Evolutionary conservation across 2,888 invertebrate genomes (phyloP).

Genomic region (Nemotelus nigrinus): DNA sequence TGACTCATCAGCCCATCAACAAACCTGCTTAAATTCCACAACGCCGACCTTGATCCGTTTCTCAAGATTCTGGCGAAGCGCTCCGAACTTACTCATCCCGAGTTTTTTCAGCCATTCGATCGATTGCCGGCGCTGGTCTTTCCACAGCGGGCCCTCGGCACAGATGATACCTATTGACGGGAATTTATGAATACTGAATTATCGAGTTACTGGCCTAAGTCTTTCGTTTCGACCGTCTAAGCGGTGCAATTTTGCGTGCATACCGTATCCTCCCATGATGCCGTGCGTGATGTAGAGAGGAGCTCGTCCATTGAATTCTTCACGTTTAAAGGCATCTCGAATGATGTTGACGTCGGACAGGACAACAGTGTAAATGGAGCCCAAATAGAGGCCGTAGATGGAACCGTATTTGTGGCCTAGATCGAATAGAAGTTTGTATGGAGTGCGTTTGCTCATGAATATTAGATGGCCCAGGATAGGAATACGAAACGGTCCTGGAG

Average conservation of each 20-base stretch:
- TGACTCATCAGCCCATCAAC: slow-evolving; percentile 47
- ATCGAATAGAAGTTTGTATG: slow-evolving; percentile 76
- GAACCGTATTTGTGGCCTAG: slow-evolving; percentile 77
- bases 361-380: slow-evolving; percentile 79
- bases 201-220: slow-evolving; percentile 42
- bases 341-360: slow-evolving; percentile 79
- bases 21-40: slow-evolving; percentile 71
- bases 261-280: slow-evolving; percentile 88
- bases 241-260: slow-evolving; percentile 58
- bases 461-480: slow-evolving; percentile 84
- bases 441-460: slow-evolving; percentile 74
- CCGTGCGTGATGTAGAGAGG: slow-evolving; percentile 87
- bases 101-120: slow-evolving; percentile 77
- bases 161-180: slow-evolving; percentile 78
- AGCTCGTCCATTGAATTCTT: slow-evolving; percentile 76
- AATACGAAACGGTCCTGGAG: slow-evolving; percentile 81
- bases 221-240: slow-evolving; percentile 27
- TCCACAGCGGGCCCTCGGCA: slow-evolving; percentile 84
- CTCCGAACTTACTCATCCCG: slow-evolving; percentile 75
- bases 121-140: slow-evolving; percentile 81
- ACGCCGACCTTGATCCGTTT: slow-evolving; percentile 72
- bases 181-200: slow-evolving; percentile 12
- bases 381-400: slow-evolving; percentile 79
- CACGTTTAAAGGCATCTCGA: slow-evolving; percentile 77
- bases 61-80: slow-evolving; percentile 72